Percentiles rank a stretch among this genome's conserved stretches.
These are phyloP conservation scores for Candidula unifasciata DNA, from an alignment of 2,888 invertebrate species.

Conservation along the genomic window DNA sequence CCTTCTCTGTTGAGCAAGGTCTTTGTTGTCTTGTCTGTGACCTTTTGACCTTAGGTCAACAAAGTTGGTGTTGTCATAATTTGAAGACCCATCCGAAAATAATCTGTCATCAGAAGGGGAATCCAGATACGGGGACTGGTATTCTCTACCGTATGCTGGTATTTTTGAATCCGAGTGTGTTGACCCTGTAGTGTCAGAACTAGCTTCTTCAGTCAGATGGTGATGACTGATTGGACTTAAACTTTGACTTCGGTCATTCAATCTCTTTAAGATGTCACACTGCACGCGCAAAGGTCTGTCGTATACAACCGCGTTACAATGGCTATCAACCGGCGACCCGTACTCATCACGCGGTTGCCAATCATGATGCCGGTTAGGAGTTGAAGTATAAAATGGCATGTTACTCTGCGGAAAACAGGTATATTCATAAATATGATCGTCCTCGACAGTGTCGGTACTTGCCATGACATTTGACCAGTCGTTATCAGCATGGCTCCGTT, in stretches of 20 bases:
- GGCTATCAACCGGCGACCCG: neutral
- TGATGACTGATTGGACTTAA: constrained; percentile 37
- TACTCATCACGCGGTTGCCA: neutral
- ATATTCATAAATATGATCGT: neutral
- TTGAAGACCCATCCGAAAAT: neutral
- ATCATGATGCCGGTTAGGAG: constrained; percentile 31
- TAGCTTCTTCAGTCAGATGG: neutral
- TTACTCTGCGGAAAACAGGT: constrained; percentile 18
- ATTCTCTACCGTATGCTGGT: neutral
- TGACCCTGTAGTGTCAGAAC: neutral
- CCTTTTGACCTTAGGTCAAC: neutral
- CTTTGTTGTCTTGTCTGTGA: neutral
- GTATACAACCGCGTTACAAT: neutral
- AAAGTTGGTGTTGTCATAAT: constrained; percentile 17
- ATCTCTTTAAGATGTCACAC: constrained; percentile 18
- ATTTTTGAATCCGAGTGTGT: neutral
- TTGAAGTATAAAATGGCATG: constrained; percentile 33
- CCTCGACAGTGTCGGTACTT: neutral
- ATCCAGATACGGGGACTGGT: constrained; percentile 4
- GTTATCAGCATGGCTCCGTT: constrained; percentile 18
- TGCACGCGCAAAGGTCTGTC: constrained; percentile 6
- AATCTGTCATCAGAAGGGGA: constrained; percentile 8
- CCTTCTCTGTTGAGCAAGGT: neutral
- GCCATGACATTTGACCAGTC: constrained; percentile 5
- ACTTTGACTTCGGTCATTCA: constrained; percentile 43